Percentiles rank a stretch among this genome's conserved stretches.
Evolutionary conservation across 2,888 invertebrate genomes (phyloP).

Genomic region (Acleris holmiana): DNA sequence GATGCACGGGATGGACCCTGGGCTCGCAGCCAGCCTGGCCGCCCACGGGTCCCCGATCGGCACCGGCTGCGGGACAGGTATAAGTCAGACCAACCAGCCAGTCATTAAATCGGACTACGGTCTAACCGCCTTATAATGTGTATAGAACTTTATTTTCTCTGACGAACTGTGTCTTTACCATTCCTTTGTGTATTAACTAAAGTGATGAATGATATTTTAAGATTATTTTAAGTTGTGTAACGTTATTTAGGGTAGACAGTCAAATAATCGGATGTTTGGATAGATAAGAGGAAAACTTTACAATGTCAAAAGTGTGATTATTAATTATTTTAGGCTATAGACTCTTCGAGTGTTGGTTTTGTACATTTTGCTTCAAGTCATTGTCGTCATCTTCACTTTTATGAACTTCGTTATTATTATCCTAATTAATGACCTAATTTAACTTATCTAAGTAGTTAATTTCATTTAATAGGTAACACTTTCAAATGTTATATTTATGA

Average conservation of each 20-base stretch:
- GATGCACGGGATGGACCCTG: slow-evolving; percentile 78
- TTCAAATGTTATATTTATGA: background rate
- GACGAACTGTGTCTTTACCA: slow-evolving; percentile 75
- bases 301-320: slow-evolving; percentile 85
- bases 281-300: slow-evolving; percentile 79
- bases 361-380: slow-evolving; percentile 75
- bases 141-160: slow-evolving; percentile 79
- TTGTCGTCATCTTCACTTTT: slow-evolving; percentile 56
- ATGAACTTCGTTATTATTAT: slow-evolving; percentile 3
- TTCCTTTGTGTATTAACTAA: slow-evolving; percentile 79
- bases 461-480: too few species aligned
- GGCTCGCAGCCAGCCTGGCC: slow-evolving; percentile 77
- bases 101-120: slow-evolving; percentile 95
- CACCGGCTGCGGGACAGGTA: slow-evolving; percentile 76
- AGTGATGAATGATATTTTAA: slow-evolving; percentile 72
- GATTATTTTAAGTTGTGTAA: slow-evolving; percentile 71
- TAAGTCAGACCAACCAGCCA: slow-evolving; percentile 74
- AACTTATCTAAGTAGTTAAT: background rate
- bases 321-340: slow-evolving; percentile 74
- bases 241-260: slow-evolving; percentile 74
- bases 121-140: slow-evolving; percentile 88
- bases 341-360: slow-evolving; percentile 69
- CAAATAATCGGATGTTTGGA: slow-evolving; percentile 77
- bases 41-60: slow-evolving; percentile 84
- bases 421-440: background rate